These are phyloP conservation scores for Anadara kagoshimensis DNA, from an alignment of 1,140 invertebrate genomes.

Conservation along the genomic window DNA sequence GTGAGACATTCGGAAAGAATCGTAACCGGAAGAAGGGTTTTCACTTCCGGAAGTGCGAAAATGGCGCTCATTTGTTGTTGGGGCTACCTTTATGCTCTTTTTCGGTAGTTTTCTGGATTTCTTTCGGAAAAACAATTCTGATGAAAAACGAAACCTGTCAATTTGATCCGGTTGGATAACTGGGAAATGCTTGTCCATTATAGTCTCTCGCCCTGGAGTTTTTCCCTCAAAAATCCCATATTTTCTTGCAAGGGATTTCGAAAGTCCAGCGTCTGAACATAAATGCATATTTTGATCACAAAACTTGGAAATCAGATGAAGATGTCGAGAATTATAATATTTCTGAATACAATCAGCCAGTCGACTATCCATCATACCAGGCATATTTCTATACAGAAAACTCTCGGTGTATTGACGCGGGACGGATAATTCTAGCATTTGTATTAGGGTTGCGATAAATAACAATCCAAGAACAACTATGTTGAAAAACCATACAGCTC, in stretches of 20 bases:
- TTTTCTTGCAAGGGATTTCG: conserved; percentile 28
- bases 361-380: conserved; percentile 33
- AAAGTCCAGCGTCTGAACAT: conserved; percentile 24
- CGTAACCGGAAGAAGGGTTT: no score
- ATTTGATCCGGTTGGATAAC: conserved; percentile 38
- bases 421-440: conserved; percentile 21
- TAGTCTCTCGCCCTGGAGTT: conserved; percentile 28
- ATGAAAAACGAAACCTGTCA: conserved; percentile 21
- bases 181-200: conserved; percentile 37
- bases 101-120: not conserved
- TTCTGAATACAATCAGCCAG: conserved; percentile 28
- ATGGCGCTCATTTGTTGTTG: not conserved
- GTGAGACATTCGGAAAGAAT: not conserved
- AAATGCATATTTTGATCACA: conserved; percentile 36
- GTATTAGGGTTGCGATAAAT: conserved; percentile 4
- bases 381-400: conserved; percentile 28
- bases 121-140: conserved; percentile 13
- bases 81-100: not conserved
- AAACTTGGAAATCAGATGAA: conserved; percentile 20
- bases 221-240: conserved; percentile 28
- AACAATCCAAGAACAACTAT: conserved; percentile 12
- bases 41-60: not conserved
- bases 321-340: conserved; percentile 17
- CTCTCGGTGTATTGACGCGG: not conserved
- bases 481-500: conserved; percentile 44